phyloP scores from a whole-genome alignment of 1,140 invertebrate genomes.

The Sogatella furcifera region DNA sequence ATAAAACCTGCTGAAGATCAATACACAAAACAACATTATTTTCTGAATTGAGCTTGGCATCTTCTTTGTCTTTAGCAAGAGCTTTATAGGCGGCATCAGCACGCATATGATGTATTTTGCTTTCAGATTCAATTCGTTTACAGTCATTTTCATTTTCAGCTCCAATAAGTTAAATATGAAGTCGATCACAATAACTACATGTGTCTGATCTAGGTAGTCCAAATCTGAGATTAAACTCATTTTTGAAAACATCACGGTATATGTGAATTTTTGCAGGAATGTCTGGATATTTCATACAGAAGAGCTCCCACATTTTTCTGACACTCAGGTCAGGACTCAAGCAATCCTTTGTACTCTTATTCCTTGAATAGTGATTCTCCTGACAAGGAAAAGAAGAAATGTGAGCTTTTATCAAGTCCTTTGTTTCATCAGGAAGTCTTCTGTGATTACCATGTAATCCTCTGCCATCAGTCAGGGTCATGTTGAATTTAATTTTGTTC shows the following conservation, averaged over 20 bases:
- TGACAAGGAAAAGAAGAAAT: neutral
- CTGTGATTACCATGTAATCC: too few species aligned
- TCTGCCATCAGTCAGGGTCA: too few species aligned
- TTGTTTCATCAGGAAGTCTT: too few species aligned
- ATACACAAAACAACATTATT: conserved; percentile 1
- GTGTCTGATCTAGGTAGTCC: conserved; percentile 6
- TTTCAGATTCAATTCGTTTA: neutral
- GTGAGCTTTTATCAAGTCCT: too few species aligned
- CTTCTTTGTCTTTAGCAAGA: neutral
- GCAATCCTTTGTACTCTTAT: neutral
- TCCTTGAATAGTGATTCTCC: neutral
- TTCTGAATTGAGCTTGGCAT: neutral
- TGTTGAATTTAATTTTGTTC: too few species aligned
- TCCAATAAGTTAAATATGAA: neutral
- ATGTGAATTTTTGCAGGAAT: neutral
- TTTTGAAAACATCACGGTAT: neutral
- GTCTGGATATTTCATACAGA: neutral
- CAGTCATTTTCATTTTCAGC: neutral
- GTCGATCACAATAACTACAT: neutral
- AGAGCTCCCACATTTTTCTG: neutral
- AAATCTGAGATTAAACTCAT: neutral
- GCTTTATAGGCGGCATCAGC: neutral
- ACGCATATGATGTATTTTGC: neutral
- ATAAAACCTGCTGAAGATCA: conserved; percentile 7
- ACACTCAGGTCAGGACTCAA: neutral